A percentile compares a stretch with the other conserved stretches of the same genome.
These are phyloP conservation scores for Bibio marci DNA, from an alignment of 2,888 invertebrate species.

Conservation along the genomic window DNA sequence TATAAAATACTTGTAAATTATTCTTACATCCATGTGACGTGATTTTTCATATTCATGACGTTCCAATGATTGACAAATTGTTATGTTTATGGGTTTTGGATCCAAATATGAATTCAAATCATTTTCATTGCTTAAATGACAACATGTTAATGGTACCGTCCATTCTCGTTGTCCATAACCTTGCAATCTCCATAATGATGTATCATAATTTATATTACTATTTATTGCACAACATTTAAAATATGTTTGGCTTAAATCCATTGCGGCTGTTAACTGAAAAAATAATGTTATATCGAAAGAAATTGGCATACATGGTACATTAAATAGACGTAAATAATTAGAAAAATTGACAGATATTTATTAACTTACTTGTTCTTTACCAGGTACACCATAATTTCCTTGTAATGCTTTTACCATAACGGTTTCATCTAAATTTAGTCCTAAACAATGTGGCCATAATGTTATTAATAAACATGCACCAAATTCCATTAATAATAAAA, in stretches of 20 bases:
- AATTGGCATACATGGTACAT: too few species aligned
- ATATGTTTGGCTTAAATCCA: slow-evolving; percentile 57
- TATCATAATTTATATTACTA: slow-evolving; percentile 62
- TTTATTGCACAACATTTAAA: slow-evolving; percentile 67
- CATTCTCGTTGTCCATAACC: slow-evolving; percentile 52
- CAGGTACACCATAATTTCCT: slow-evolving; percentile 58
- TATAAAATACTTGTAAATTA: not conserved
- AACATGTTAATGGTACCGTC: slow-evolving; percentile 52
- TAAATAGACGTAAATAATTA: not conserved
- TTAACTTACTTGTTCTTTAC: slow-evolving; percentile 30
- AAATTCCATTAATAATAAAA: slow-evolving; percentile 50
- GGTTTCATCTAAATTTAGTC: slow-evolving; percentile 47
- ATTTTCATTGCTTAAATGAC: slow-evolving; percentile 40
- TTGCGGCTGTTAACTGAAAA: slow-evolving; percentile 49
- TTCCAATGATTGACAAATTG: slow-evolving; percentile 44
- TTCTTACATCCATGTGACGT: slow-evolving; percentile 19
- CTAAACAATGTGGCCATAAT: slow-evolving; percentile 62
- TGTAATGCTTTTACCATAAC: slow-evolving; percentile 55
- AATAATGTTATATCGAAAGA: slow-evolving; percentile 2
- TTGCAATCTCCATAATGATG: slow-evolving; percentile 61
- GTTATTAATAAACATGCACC: slow-evolving; percentile 51
- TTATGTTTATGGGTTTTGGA: slow-evolving; percentile 53
- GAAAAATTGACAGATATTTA: not conserved
- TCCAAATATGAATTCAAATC: slow-evolving; percentile 47
- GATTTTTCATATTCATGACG: slow-evolving; percentile 20